Percentiles rank a stretch among this genome's conserved stretches.
Conservation (phyloP, 2,888 invertebrate genomes). For the Dascillus cervinus region DNA sequence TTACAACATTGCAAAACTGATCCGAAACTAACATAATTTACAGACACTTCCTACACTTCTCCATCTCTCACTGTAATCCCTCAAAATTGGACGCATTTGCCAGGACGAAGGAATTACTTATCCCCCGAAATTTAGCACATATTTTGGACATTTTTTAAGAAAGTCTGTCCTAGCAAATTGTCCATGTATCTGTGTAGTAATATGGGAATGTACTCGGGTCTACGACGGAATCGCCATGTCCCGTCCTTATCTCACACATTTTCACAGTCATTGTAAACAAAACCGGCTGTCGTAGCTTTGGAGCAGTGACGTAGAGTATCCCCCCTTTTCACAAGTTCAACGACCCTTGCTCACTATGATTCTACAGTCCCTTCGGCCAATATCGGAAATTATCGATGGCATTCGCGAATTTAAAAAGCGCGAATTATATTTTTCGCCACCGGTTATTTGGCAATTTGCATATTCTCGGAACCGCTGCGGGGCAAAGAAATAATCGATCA, state of each 20-base stretch:
- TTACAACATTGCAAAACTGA: no score
- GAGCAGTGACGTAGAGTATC: slow-evolving; percentile 35
- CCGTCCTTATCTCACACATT: slow-evolving; percentile 24
- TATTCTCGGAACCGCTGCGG: no score
- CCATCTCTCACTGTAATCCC: slow-evolving; percentile 7
- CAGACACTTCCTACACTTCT: slow-evolving; percentile 4
- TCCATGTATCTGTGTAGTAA: slow-evolving; percentile 40
- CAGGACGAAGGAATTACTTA: slow-evolving; percentile 11
- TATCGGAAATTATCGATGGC: slow-evolving; percentile 27
- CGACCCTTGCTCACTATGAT: slow-evolving; percentile 36
- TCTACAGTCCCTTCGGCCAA: slow-evolving; percentile 22
- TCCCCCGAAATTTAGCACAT: slow-evolving; percentile 26
- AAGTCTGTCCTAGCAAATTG: slow-evolving; percentile 39
- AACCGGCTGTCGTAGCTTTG: slow-evolving; percentile 35
- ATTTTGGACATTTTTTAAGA: slow-evolving; percentile 41
- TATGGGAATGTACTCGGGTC: slow-evolving; percentile 31
- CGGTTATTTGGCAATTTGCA: no score
- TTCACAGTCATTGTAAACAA: slow-evolving; percentile 14
- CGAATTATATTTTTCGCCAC: no score
- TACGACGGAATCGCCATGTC: slow-evolving; percentile 10
- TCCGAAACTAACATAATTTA: slow-evolving; percentile 7
- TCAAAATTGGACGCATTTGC: slow-evolving; percentile 7
- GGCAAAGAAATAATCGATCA: no score
- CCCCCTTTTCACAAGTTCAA: slow-evolving; percentile 37
- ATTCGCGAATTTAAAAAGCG: slow-evolving; percentile 17